Evolutionary conservation across 2,797 vertebrate genomes (phyloP).

Genomic region (Lates japonicus): DNA sequence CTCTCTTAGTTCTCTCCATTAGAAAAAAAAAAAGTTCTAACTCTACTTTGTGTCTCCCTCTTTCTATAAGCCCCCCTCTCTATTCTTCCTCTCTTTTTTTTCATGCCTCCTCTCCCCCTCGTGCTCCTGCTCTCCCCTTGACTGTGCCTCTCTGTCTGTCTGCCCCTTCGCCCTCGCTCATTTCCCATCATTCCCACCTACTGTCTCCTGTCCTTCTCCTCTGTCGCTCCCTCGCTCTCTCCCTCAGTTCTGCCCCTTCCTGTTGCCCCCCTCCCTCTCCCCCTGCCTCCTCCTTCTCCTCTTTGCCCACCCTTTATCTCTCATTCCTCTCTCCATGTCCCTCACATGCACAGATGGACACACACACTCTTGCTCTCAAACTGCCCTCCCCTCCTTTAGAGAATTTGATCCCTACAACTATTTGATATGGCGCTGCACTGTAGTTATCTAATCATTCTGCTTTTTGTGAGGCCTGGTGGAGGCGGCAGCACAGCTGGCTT

Average conservation of each 20-base stretch:
- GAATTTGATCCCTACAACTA: constrained; percentile 84
- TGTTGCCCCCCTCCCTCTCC: constrained; percentile 40
- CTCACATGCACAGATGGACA: constrained; percentile 77
- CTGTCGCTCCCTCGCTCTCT: constrained; percentile 73
- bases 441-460: constrained; percentile 76
- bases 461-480: constrained; percentile 39
- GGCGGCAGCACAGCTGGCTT: constrained; percentile 66
- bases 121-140: constrained; percentile 79
- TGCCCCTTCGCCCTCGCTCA: constrained; percentile 84
- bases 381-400: constrained; percentile 62
- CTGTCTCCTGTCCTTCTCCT: constrained; percentile 82
- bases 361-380: constrained; percentile 56
- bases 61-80: constrained; percentile 77
- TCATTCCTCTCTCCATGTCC: constrained; percentile 74
- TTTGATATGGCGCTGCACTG: constrained; percentile 77
- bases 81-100: constrained; percentile 66
- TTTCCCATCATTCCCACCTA: constrained; percentile 87
- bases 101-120: constrained; percentile 48
- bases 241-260: constrained; percentile 74
- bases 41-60: constrained; percentile 82
- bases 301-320: constrained; percentile 75
- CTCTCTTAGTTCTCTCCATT: constrained; percentile 73
- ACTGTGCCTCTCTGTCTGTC: constrained; percentile 87
- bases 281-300: neutral
- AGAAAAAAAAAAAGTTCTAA: constrained; percentile 74